Evolutionary conservation across 1,140 invertebrate genomes (phyloP), one percentile per base, ranked within the genome.

Genomic region (Halyomorpha halys): DNA sequence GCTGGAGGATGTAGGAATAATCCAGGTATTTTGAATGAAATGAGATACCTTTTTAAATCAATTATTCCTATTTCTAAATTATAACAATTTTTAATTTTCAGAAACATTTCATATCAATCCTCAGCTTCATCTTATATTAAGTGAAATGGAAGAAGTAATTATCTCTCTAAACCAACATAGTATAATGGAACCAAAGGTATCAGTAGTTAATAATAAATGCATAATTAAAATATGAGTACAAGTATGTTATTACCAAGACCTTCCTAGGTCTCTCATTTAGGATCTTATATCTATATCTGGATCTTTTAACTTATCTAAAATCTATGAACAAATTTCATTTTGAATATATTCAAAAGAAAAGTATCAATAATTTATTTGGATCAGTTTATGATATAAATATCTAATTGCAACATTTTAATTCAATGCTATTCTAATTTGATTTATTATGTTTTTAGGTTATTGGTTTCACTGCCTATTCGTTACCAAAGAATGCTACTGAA

Each of bases 61-160:
- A 39, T 39, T 11, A 13, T 39, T 39, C 3, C 3, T 11, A 39
- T 39, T 39, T 39, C 11, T 39, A 13, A 39, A 13, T 39, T 11
- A 39, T 39, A 39, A 13, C 34, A 39, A 39, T 62, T 68, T 76
- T 79, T 60, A 66, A 63, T 59, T 77, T 80, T 19, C 77, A 87
- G 89, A 94, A 73, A 93, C 91, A 19, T 94, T 95, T 75, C 91
- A 95, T 73, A 91, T 94, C 70, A 95, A 95, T 75, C 92, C 91
- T 5, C 91, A 94, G 76, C 78, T 94, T 25, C 85, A 92, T 71
- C 72, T 94, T 11, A 82, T 86, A 30, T 74, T 94, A 3, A 86
- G 83, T 66, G 90, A 91, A 72, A 84, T 84, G 77, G 89, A 92
- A 72, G 89, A 91, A 71, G 83, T 93, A 1, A 83, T 94, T 14